Conservation (phyloP, 2,113 vertebrate genomes). For the Podarcis raffonei region DNA sequence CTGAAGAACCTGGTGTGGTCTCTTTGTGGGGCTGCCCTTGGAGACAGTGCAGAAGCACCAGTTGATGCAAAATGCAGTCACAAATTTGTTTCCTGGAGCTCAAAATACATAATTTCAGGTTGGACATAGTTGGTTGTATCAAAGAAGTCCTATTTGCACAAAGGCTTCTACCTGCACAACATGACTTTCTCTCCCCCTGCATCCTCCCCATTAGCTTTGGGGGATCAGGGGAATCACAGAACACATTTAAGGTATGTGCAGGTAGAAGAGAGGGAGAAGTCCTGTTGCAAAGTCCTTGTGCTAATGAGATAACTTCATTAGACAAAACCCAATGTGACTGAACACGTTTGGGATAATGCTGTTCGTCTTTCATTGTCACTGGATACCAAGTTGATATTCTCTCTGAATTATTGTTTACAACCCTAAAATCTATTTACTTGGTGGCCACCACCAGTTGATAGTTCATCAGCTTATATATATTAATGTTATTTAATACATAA, state of each 20-base stretch:
- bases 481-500: not conserved
- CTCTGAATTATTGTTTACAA: not conserved
- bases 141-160: no score
- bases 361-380: no score
- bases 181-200: no score
- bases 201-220: no score
- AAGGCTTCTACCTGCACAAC: no score
- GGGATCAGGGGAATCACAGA: no score
- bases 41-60: not conserved
- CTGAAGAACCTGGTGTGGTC: not conserved
- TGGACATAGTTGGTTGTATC: not conserved
- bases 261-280: no score
- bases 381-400: not conserved
- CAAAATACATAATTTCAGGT: not conserved
- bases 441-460: not conserved
- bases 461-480: not conserved
- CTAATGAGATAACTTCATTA: no score
- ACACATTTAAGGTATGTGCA: no score
- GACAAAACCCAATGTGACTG: no score
- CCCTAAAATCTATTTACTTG: not conserved
- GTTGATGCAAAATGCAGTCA: not conserved
- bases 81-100: not conserved
- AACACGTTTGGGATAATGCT: not conserved
- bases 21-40: not conserved
- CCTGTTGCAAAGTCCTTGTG: no score